Evolutionary conservation across 2,797 vertebrate genomes (phyloP).

Genomic region (Enteromius unitaeniatus): DNA sequence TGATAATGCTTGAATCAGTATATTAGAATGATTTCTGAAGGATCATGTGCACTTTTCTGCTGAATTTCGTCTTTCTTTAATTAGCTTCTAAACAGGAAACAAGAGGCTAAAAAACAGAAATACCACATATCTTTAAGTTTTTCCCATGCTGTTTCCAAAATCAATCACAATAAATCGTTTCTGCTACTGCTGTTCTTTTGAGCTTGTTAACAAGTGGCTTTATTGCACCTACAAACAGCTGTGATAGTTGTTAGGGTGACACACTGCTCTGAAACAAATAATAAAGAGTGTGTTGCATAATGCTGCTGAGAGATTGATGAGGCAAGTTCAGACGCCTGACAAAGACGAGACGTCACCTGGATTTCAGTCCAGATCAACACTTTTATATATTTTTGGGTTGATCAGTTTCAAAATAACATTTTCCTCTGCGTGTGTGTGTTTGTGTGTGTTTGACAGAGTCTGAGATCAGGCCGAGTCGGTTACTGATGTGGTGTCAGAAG

Average conservation of each 20-base stretch:
- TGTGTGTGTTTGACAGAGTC: conserved; percentile 81
- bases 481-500: conserved; percentile 97
- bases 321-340: neutral
- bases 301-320: neutral
- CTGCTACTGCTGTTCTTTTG: neutral
- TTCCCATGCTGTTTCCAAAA: neutral
- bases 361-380: neutral
- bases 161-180: neutral
- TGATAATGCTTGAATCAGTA: neutral
- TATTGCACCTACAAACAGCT: conserved; percentile 5
- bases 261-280: neutral
- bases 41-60: neutral
- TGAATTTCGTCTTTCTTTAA: neutral
- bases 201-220: conserved; percentile 5
- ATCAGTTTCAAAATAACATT: neutral
- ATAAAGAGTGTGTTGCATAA: neutral
- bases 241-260: conserved; percentile 21
- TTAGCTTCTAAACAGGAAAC: neutral
- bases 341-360: conserved; percentile 9
- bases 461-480: conserved; percentile 87
- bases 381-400: neutral
- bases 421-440: conserved; percentile 22
- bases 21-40: neutral
- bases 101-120: neutral
- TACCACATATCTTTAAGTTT: neutral